Evolutionary conservation across 2,797 vertebrate genomes (phyloP), one percentile per base, ranked within the genome.

Genomic region (Huso huso): DNA sequence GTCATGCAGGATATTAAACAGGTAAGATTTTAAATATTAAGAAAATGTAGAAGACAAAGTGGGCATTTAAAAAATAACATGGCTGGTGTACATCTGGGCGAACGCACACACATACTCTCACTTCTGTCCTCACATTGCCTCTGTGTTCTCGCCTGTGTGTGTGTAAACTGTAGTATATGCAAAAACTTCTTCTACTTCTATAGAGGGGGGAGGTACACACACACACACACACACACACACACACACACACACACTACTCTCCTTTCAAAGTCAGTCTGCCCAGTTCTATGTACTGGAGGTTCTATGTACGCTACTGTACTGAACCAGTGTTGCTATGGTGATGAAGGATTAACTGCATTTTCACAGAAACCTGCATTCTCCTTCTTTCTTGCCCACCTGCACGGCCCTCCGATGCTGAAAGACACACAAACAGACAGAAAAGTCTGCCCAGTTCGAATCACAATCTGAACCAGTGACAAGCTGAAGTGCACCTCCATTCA

Each of bases 321-420:
- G 86, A 23, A 89, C 51, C 49, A 65, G 64, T 64, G 69, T 58
- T 15, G 61, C 6, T 10, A 63, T 82, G 0, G 88, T 88, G 71
- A 83, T 87, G 73, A 81, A 83, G 79, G n/a, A n/a, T n/a, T n/a
- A n/a, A n/a, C n/a, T n/a, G n/a, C n/a, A n/a, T n/a, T n/a, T n/a
- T n/a, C n/a, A n/a, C n/a, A n/a, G n/a, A n/a, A n/a, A 96, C 94
- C 84, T 97, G 95, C 80, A n/a, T n/a, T 99, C 96, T 64, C 94
- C 95, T 89, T 99, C 96, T 80, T 96, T 97, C 80, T 96, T 90
- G 73, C 88, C 89, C 50, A 99, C 93, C 6, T 95, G 93, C 79
- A 96, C 94, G 73, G 93, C 92, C 92, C 80, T 98, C 95, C 0
- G 88, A 91, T 78, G 94, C 95, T 97, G 76, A 67, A 64, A 65